These are phyloP conservation scores for Poecilia velifera DNA, from an alignment of 2,797 vertebrate species.

Conservation along the genomic window DNA sequence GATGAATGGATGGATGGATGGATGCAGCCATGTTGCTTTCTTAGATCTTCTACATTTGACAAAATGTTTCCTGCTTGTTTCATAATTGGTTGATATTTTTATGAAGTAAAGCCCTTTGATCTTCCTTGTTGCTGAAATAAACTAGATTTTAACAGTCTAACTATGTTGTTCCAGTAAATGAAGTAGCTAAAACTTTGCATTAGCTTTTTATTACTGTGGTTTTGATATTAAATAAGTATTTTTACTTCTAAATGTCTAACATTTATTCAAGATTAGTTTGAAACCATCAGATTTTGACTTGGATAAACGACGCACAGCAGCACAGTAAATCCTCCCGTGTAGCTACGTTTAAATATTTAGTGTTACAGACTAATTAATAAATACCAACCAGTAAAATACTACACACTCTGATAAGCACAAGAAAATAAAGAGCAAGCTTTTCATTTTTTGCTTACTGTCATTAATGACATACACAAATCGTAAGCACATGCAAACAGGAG, in stretches of 20 bases:
- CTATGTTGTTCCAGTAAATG: not conserved
- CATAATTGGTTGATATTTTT: too few species aligned
- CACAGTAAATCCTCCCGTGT: not conserved
- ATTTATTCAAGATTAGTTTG: not conserved
- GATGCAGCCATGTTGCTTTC: not conserved
- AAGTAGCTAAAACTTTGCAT: not conserved
- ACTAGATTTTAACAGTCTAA: not conserved
- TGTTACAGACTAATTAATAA: not conserved
- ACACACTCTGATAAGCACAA: not conserved
- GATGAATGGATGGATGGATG: not conserved
- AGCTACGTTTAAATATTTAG: not conserved
- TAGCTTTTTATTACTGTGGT: not conserved
- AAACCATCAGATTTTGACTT: not conserved
- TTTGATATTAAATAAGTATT: not conserved
- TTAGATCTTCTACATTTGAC: not conserved
- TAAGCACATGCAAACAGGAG: not conserved
- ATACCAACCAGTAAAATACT: not conserved
- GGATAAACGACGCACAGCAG: not conserved
- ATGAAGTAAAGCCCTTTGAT: too few species aligned
- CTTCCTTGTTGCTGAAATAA: too few species aligned
- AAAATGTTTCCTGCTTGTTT: too few species aligned
- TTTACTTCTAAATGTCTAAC: not conserved
- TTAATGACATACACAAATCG: slow-evolving; percentile 9
- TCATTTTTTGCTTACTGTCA: not conserved
- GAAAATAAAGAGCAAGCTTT: not conserved